Evolutionary conservation across 2,113 vertebrate species (phyloP), one percentile per base, ranked within the genome.

Genomic region (Ranitomeya variabilis): DNA sequence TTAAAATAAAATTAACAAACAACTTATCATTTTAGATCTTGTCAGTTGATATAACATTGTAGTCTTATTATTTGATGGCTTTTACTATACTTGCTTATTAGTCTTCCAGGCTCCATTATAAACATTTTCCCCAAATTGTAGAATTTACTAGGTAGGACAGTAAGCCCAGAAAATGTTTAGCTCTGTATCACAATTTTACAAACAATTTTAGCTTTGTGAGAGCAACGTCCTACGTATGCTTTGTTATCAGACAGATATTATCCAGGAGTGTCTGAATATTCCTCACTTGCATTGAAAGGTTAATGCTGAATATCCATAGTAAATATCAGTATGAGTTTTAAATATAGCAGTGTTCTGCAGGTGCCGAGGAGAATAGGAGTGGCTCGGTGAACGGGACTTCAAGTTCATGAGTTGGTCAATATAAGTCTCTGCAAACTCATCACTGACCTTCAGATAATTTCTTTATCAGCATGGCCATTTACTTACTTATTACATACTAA

Each of bases 401-500:
- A 54, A 81, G 51, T 67, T 87, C 51, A 79, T 45, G 45, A 60
- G 37, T 45, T 26, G 6, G 14, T 77, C 21, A 45, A 59, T 76
- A 74, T 18, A 37, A 54, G 45, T 26, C 51, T 73, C 31, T 79
- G 62, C 10, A 80, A 81, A 59, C 37, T 11, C 45, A 73, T 73
- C 54, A 82, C 64, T 71, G 64, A 71, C 64, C 77, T 87, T 87
- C 86, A 87, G 64, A 87, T 59, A 57, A 74, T 51, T 51, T 51
- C 4, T 19, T 86, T 55, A 85, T 76, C 23, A 62, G 6, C 19
- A 23, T 13, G 62, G 54, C 14, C 16, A 77, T 87, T n/a, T 31
- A 79, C 52, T n/a, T 37, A 52, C 16, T 64, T 16, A 16, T 52
- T 4, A 18, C 23, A 21, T 54, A n/a, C 8, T 80, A 14, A 60